Percentiles rank a stretch among this genome's conserved stretches.
Conservation (phyloP, 2,888 invertebrate genomes). For the Xylota segnis region DNA sequence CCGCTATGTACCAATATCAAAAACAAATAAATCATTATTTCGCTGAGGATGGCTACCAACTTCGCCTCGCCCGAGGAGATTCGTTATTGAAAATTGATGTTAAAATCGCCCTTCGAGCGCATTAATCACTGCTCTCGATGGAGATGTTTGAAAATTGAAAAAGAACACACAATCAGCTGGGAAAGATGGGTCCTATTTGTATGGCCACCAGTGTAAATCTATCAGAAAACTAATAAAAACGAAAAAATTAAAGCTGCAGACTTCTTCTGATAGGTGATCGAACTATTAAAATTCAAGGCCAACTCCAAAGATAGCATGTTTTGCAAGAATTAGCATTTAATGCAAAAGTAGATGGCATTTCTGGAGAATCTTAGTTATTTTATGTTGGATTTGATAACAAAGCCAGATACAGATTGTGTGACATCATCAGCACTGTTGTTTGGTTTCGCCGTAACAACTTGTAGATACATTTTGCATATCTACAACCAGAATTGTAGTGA, state of each 20-base stretch:
- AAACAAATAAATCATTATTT: no score
- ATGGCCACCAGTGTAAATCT: background rate
- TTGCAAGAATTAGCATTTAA: constrained; percentile 34
- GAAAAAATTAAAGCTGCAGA: background rate
- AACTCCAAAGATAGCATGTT: constrained; percentile 13
- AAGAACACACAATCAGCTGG: no score
- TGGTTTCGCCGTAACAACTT: no score
- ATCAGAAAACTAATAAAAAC: background rate
- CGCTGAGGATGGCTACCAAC: no score
- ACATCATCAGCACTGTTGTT: constrained; percentile 25
- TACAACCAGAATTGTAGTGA: no score
- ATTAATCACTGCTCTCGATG: no score
- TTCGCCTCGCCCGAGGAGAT: no score
- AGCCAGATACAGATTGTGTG: constrained; percentile 18
- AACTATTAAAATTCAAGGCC: constrained; percentile 51
- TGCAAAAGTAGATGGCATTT: constrained; percentile 27
- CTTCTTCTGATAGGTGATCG: constrained; percentile 30
- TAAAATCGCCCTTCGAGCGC: no score
- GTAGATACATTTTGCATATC: no score
- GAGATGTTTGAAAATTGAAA: no score
- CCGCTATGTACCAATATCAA: no score
- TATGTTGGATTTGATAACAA: constrained; percentile 10
- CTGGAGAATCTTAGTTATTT: constrained; percentile 5
- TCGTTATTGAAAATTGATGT: no score
- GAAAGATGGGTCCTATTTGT: background rate